Conservation (phyloP, 2,113 vertebrate species). For the Ranitomeya imitator region DNA sequence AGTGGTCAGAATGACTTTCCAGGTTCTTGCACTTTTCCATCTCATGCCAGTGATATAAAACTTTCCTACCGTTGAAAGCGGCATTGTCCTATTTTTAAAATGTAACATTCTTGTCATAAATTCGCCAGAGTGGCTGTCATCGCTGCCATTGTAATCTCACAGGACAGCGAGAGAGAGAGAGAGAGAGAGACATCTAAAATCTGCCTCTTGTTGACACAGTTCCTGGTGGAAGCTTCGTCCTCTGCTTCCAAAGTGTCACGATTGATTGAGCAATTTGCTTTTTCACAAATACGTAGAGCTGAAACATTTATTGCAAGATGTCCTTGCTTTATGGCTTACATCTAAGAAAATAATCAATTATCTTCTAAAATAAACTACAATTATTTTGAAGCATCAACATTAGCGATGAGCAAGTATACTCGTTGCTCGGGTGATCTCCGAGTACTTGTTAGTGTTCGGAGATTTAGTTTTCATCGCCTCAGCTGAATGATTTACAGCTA, state of each 20-base stretch:
- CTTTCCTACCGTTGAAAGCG: constrained; percentile 32
- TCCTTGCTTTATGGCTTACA: not conserved
- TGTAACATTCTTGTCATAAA: constrained; percentile 35
- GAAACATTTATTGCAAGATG: not conserved
- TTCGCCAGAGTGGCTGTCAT: constrained; percentile 18
- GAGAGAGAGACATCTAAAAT: not conserved
- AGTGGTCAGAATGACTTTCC: constrained; percentile 32
- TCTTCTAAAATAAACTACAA: not conserved
- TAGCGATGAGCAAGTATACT: too few species aligned
- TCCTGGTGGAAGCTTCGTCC: not conserved
- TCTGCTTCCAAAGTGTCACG: not conserved
- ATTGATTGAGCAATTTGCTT: not conserved
- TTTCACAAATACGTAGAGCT: not conserved
- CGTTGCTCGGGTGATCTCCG: too few species aligned
- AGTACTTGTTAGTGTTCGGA: too few species aligned
- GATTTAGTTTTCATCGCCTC: too few species aligned
- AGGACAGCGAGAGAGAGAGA: not conserved
- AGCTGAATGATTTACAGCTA: too few species aligned
- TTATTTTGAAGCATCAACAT: not conserved
- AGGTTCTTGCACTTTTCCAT: not conserved
- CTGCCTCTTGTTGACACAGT: not conserved
- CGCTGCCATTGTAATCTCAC: not conserved
- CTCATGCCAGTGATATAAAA: constrained; percentile 4
- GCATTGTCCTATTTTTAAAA: constrained; percentile 26
- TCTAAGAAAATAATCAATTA: not conserved